Conservation (phyloP, 2,888 invertebrate species). For the Nipponacmea schrenckii region DNA sequence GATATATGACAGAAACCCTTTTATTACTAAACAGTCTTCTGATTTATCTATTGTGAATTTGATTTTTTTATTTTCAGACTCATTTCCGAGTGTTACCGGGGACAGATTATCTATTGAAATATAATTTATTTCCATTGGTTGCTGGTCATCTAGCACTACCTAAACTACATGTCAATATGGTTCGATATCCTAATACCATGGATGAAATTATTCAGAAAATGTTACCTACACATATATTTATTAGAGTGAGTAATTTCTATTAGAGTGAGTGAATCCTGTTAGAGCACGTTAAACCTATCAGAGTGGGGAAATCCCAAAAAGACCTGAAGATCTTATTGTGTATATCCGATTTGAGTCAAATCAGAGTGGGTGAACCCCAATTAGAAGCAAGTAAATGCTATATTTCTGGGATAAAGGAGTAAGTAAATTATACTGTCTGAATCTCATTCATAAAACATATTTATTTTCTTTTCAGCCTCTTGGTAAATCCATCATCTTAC, state of each 20-base stretch:
- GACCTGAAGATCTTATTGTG: too few relatives aligned
- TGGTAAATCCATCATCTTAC: conserved; percentile 19
- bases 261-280: not conserved
- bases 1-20: too few relatives aligned
- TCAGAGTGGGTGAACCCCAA: too few relatives aligned
- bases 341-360: too few relatives aligned
- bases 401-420: too few relatives aligned
- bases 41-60: too few relatives aligned
- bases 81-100: conserved; percentile 68
- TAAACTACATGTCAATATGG: conserved; percentile 70
- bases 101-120: conserved; percentile 70
- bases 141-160: conserved; percentile 81
- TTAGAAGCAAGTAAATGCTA: too few relatives aligned
- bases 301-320: too few relatives aligned
- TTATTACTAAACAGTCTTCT: too few relatives aligned
- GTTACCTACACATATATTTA: conserved; percentile 76
- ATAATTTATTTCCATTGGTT: conserved; percentile 83
- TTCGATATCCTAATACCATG: conserved; percentile 67
- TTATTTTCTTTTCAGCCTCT: conserved; percentile 13
- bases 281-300: not conserved
- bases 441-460: too few relatives aligned
- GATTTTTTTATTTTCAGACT: conserved; percentile 54
- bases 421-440: too few relatives aligned
- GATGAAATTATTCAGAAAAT: conserved; percentile 73
- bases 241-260: conserved; percentile 69